phyloP scores from a whole-genome alignment of 2,797 vertebrate genomes.

The Chaenodraco wilsoni region DNA sequence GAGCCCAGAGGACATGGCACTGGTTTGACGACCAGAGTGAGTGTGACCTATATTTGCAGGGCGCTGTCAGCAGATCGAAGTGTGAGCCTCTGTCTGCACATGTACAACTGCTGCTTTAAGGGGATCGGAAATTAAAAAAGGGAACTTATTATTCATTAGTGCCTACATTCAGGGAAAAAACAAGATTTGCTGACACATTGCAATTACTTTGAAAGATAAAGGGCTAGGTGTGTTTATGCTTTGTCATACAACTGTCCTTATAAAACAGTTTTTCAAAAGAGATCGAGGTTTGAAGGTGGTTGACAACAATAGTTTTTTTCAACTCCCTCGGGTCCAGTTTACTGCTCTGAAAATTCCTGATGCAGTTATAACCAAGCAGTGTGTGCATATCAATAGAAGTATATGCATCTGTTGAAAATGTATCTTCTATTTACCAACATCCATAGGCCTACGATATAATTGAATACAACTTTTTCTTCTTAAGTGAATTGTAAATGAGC shows the following conservation, averaged over 20 bases:
- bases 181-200: background rate
- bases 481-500: background rate
- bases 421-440: background rate
- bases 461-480: background rate
- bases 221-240: background rate
- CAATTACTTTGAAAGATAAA: conserved; percentile 2
- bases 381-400: background rate
- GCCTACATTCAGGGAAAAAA: conserved; percentile 6
- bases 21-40: conserved; percentile 49
- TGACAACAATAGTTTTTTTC: background rate
- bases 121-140: conserved; percentile 31
- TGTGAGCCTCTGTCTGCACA: conserved; percentile 20
- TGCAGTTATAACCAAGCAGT: background rate
- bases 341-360: background rate
- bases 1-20: conserved; percentile 57
- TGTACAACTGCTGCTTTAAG: conserved; percentile 28
- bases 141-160: conserved; percentile 28
- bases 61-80: conserved; percentile 46
- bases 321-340: background rate
- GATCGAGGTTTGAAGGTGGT: background rate
- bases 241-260: background rate
- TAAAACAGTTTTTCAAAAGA: background rate
- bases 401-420: background rate
- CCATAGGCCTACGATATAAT: background rate
- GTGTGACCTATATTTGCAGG: conserved; percentile 75